Evolutionary conservation across 2,888 invertebrate species (phyloP), one percentile per base, ranked within the genome.

Genomic region (Erebia palarica): DNA sequence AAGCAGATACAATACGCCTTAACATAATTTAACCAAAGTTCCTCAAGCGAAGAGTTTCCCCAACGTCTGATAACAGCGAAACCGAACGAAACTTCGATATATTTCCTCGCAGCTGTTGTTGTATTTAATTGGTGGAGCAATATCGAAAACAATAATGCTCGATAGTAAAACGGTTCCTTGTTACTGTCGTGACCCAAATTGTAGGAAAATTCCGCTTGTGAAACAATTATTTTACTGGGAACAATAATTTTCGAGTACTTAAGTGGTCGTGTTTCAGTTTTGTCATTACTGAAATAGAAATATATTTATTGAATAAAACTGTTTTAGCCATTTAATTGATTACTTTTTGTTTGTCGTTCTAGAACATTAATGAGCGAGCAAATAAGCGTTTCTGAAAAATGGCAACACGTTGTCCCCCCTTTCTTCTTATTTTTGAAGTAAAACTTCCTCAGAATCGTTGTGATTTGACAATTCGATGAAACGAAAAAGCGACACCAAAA

Each of bases 141-240:
- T 65, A 65, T 65, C 65, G 66, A 42, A 57, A 66, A 66, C 49
- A 67, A 67, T 59, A 59, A 67, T 67, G 16, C 18, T 16, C 58
- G 67, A 67, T 59, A 67, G 59, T 59, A 67, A 67, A 67, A 59
- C 67, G 49, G 14, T 27, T 27, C 3, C 21, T 21, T 21, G 59
- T 59, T 59, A 27, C 57, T 57, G 44, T 44, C 5, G 59, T 18
- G 49, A 67, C 59, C 59, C 67, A 67, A 67, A 67, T 66, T 67
- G 49, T 16, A 59, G 47, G n/a, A 58, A 59, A 27, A 65, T 53
- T 53, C n/a, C 44, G 14, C n/a, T 49, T n/a, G 67, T 67, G 47
- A 59, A 59, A 67, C 67, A 67, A 59, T 67, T 51, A 67, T 67
- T 59, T 67, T 67, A 67, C 59, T 49, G 63, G 63, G 10, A 21